These are phyloP conservation scores for Nasonia giraulti DNA, from an alignment of 1,140 invertebrate species.

Conservation along the genomic window DNA sequence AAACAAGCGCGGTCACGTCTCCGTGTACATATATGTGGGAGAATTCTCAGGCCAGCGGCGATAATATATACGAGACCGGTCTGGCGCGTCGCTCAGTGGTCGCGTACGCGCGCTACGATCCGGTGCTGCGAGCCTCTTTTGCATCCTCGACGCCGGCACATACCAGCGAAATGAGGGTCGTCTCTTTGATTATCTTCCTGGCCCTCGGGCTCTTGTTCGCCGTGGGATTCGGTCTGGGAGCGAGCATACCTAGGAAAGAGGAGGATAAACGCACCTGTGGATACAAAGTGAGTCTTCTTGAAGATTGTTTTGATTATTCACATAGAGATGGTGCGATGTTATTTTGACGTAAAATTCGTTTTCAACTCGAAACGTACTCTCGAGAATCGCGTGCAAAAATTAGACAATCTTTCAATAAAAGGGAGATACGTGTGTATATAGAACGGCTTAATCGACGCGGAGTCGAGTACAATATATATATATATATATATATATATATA, in stretches of 20 bases:
- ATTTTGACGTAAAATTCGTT: too few relatives aligned
- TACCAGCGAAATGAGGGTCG: slow-evolving; percentile 7
- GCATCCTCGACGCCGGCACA: not conserved
- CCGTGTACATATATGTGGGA: not conserved
- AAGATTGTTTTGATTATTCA: too few relatives aligned
- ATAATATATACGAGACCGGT: slow-evolving; percentile 27
- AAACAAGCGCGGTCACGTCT: not conserved
- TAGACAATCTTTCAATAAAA: too few relatives aligned
- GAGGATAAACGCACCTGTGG: slow-evolving; percentile 51
- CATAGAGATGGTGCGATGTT: too few relatives aligned
- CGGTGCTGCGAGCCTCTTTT: not conserved
- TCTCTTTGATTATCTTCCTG: slow-evolving; percentile 14
- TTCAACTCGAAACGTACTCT: too few relatives aligned
- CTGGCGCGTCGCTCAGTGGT: slow-evolving; percentile 10
- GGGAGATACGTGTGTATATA: too few relatives aligned
- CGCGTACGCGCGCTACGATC: not conserved
- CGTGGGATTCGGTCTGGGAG: slow-evolving; percentile 30
- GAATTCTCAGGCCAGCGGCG: not conserved
- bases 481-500: too few relatives aligned
- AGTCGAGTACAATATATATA: too few relatives aligned
- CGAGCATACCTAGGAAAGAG: slow-evolving; percentile 33
- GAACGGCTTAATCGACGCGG: too few relatives aligned
- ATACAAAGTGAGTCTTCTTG: slow-evolving; percentile 55
- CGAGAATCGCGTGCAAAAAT: too few relatives aligned
- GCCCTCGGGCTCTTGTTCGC: slow-evolving; percentile 26